Conservation (phyloP, 2,888 invertebrate genomes). For the Drosophila peninsularis region DNA sequence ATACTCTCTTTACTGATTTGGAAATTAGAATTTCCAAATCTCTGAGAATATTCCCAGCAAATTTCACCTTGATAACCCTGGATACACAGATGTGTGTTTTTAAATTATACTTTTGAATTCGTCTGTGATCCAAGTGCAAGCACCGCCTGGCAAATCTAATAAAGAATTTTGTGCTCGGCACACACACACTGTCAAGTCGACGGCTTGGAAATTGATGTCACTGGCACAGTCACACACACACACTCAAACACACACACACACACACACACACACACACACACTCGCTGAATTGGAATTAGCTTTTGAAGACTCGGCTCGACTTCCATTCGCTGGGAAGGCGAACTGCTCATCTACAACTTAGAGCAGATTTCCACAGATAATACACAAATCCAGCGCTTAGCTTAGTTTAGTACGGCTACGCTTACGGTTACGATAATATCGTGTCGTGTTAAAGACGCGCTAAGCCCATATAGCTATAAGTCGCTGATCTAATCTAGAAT, state of each 20-base stretch:
- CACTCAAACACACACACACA: constrained; percentile 27
- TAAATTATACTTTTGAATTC: constrained; percentile 49
- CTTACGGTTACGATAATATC: constrained; percentile 43
- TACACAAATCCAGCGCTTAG: constrained; percentile 47
- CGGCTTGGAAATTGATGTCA: constrained; percentile 68
- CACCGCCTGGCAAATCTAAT: constrained; percentile 55
- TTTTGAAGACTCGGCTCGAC: constrained; percentile 25
- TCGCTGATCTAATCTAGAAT: constrained; percentile 1
- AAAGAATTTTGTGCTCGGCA: constrained; percentile 41
- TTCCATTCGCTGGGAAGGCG: constrained; percentile 24
- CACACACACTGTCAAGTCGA: constrained; percentile 21
- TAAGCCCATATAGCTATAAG: neutral
- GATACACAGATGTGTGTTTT: constrained; percentile 24
- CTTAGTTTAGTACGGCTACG: constrained; percentile 73
- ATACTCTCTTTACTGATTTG: neutral
- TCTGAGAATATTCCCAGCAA: neutral
- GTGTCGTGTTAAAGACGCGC: constrained; percentile 12
- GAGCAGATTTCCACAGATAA: constrained; percentile 37
- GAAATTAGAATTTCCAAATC: neutral
- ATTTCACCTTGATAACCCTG: constrained; percentile 53
- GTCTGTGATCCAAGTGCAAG: constrained; percentile 53
- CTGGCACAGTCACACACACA: constrained; percentile 53
- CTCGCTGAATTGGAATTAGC: constrained; percentile 56
- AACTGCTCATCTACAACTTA: constrained; percentile 32
- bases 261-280: constrained; percentile 22